Evolutionary conservation across 2,797 vertebrate species (phyloP), one percentile per base, ranked within the genome.

Genomic region (Trachurus trachurus): DNA sequence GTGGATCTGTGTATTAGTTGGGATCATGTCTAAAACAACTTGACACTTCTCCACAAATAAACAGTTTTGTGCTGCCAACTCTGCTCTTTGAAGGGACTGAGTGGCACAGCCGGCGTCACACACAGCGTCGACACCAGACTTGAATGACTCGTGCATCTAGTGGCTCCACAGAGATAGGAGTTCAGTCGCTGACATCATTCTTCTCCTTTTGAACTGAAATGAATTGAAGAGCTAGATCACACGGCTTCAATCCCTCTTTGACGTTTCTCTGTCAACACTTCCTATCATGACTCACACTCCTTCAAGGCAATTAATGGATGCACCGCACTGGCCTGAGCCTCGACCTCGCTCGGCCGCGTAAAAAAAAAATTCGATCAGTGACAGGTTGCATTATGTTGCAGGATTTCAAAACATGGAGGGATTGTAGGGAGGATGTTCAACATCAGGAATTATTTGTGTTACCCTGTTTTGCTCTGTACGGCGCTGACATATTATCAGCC

Each of bases 301-400:
- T 83, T 83, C 76, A 64, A 68, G 84, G 78, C 70, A 86, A 86
- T 92, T 88, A 90, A 66, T 6, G 9, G 37, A 70, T 54, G 64
- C 59, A 44, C 52, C 56, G 22, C 21, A 66, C 39, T 79, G 78
- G 78, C 54, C 71, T 64, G 42, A 75, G 40, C 72, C 83, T 65
- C 26, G 63, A 73, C 64, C 66, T 29, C 44, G 17, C 11, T 12
- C 45, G 78, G 65, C 61, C 63, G 56, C 50, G 68, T 70, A 9
- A 62, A 37, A 37, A 34, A 34, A 7, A 37, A 54, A 82, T 86
- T 13, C 58, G 22, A 74, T 78, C 53, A 31, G 59, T 74, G 74
- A 62, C 66, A 77, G 45, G 53, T 71, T 71, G 67, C 62, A 60
- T 83, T 69, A 42, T 74, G 63, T 66, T 37, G 61, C 69, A 50